Evolutionary conservation across 2,888 invertebrate genomes (phyloP), one percentile per base, ranked within the genome.

Genomic region (Drosophila lutescens): DNA sequence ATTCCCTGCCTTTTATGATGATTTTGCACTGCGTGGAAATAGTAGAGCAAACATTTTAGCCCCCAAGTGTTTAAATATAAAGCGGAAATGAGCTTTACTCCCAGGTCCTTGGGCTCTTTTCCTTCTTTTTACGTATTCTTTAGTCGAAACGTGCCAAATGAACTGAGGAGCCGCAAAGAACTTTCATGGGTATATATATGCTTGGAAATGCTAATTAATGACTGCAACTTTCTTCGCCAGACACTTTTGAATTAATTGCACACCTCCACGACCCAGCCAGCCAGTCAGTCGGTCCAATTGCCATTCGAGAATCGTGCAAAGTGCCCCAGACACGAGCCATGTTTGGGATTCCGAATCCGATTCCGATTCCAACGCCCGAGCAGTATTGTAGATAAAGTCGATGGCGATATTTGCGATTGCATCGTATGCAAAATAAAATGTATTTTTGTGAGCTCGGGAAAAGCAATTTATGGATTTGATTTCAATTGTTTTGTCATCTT

Each of bases 51-150:
- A 86, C 88, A 85, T 85, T 85, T 85, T 88, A 80, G 85, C 86
- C 84, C 84, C 80, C 84, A 80, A 85, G 84, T 85, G 86, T 77
- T 88, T 84, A 81, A 86, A 88, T 88, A 88, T 81, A 81, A 86
- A 86, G 74, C 85, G 85, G 89, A 85, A 85, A 85, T 85, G 85
- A 88, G 89, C 81, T 88, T 81, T 74, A 59, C 59, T 51, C 58
- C 44, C 43, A 65, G 65, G 30, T 56, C 58, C 61, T 59, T 61
- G 40, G 49, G 41, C 53, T 13, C 49, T 26, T 50, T 36, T 9
- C 47, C n/a, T 23, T 43, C 23, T 43, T 9, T 3, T 20, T 20
- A 26, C 4, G 26, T 26, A 26, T 20, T 12, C 12, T 9, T 75
- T 26, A 67, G 57, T 53, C 58, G 51, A 80, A 75, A 78, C 81